A percentile compares a stretch with the other conserved stretches of the same genome.
phyloP scores from a whole-genome alignment of 2,797 vertebrate species.

The Aldrovandia affinis region DNA sequence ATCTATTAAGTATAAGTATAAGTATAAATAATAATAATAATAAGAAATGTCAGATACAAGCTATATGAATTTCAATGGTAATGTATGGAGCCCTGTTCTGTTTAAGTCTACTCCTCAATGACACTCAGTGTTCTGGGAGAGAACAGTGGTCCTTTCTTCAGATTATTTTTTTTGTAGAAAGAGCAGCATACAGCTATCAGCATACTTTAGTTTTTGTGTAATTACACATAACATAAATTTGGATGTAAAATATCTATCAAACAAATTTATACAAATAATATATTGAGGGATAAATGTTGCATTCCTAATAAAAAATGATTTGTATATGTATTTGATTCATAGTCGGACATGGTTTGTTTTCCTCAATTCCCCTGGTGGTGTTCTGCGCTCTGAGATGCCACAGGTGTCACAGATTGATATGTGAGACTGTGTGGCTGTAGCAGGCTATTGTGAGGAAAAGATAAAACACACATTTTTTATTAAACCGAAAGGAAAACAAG shows the following conservation, averaged over 20 bases:
- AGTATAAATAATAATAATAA: too few relatives aligned
- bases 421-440: neutral
- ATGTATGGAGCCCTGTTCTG: too few relatives aligned
- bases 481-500: neutral
- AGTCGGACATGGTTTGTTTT: neutral
- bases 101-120: too few relatives aligned
- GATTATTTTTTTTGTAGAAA: too few relatives aligned
- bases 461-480: neutral
- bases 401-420: neutral
- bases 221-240: neutral
- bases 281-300: neutral
- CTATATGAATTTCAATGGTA: too few relatives aligned
- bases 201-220: too few relatives aligned
- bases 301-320: neutral
- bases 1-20: too few relatives aligned
- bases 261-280: too few relatives aligned
- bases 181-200: too few relatives aligned
- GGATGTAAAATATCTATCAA: neutral
- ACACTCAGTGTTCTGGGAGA: too few relatives aligned
- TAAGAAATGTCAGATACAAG: too few relatives aligned
- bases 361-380: neutral
- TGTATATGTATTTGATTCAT: neutral
- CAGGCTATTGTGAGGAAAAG: neutral
- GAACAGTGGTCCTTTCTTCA: too few relatives aligned
- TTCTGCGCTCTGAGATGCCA: neutral